Percentiles rank a stretch among this genome's conserved stretches.
Conservation (phyloP, 2,888 invertebrate genomes). For the Arge pagana region DNA sequence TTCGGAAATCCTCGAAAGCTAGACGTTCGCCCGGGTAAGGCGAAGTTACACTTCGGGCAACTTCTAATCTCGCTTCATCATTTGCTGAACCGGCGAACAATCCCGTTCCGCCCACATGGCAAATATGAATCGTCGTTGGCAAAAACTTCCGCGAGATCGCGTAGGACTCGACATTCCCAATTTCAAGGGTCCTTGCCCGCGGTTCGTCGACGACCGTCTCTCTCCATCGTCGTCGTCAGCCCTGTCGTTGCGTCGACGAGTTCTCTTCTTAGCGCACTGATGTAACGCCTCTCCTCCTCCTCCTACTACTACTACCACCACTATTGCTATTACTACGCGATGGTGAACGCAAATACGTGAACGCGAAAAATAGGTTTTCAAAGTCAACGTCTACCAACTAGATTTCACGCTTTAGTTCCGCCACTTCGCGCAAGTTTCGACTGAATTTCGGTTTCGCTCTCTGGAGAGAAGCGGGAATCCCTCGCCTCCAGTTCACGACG, state of each 20-base stretch:
- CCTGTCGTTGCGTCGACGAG: too few species aligned
- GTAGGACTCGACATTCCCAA: too few species aligned
- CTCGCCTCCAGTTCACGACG: constrained; percentile 15
- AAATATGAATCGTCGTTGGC: background rate
- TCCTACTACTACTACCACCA: too few species aligned
- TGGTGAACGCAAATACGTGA: too few species aligned
- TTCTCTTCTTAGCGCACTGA: too few species aligned
- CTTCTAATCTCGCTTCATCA: constrained; percentile 20
- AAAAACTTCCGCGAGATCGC: background rate
- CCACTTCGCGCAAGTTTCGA: constrained; percentile 13
- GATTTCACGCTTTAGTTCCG: constrained; percentile 16
- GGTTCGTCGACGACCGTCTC: too few species aligned
- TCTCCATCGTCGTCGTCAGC: too few species aligned
- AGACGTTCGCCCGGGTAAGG: constrained; percentile 1
- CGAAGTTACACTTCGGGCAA: constrained; percentile 18
- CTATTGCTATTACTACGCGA: too few species aligned
- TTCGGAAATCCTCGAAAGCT: constrained; percentile 19
- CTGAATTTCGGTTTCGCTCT: constrained; percentile 21
- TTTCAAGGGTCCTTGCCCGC: too few species aligned
- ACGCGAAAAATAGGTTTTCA: background rate
- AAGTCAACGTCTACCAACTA: constrained; percentile 9
- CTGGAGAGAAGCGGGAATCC: constrained; percentile 4
- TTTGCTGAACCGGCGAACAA: constrained; percentile 13
- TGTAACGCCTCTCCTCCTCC: too few species aligned
- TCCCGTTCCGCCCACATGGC: constrained; percentile 9